Percentiles rank a stretch among this genome's conserved stretches.
Conservation (phyloP, 2,888 invertebrate genomes). For the Achlya flavicornis region DNA sequence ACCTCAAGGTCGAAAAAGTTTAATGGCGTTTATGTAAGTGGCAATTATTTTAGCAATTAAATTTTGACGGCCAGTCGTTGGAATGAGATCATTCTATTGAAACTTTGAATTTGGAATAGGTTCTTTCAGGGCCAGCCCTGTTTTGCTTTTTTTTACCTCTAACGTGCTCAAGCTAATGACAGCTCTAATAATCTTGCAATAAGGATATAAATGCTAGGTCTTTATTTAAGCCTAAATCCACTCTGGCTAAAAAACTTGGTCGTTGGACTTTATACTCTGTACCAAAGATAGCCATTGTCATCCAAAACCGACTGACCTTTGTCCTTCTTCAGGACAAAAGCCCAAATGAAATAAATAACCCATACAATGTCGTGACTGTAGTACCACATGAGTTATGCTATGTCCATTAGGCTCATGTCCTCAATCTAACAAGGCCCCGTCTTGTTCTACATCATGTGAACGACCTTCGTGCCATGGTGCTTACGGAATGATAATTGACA, state of each 20-base stretch:
- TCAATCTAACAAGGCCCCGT: conserved; percentile 28
- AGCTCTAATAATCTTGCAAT: too few relatives aligned
- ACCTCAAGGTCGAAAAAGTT: conserved; percentile 40
- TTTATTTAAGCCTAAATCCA: too few relatives aligned
- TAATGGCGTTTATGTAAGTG: conserved; percentile 33
- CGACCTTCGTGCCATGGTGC: conserved; percentile 34
- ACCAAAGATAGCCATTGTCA: too few relatives aligned
- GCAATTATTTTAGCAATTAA: conserved; percentile 42
- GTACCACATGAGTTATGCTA: neutral
- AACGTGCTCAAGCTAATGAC: too few relatives aligned
- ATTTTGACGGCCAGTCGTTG: neutral
- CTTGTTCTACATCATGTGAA: conserved; percentile 41
- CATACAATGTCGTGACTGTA: neutral
- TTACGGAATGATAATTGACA: conserved; percentile 44
- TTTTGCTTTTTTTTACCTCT: too few relatives aligned
- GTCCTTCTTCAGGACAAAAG: neutral
- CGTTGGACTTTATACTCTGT: too few relatives aligned
- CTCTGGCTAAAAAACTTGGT: too few relatives aligned
- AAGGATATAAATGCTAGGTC: too few relatives aligned
- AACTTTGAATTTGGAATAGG: neutral
- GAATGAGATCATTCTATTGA: conserved; percentile 3
- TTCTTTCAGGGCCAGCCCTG: neutral
- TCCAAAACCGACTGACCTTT: too few relatives aligned
- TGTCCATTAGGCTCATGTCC: neutral
- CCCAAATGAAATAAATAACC: neutral